Evolutionary conservation across 1,140 invertebrate genomes (phyloP).

Genomic region (Platorchestia sp.): DNA sequence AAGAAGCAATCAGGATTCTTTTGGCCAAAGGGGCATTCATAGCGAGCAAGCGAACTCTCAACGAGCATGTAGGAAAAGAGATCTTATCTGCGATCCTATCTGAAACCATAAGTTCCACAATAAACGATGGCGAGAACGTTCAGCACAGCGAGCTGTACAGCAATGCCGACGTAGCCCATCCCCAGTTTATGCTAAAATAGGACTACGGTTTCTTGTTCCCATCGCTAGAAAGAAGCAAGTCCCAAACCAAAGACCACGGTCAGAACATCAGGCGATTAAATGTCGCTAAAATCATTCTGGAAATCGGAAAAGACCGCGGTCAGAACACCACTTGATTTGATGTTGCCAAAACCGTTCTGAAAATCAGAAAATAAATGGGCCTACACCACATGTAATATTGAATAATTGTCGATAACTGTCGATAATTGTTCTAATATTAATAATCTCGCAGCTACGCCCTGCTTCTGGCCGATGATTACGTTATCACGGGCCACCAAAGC

Average conservation of each 20-base stretch:
- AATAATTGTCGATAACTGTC: too few relatives aligned
- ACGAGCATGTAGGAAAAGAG: not conserved
- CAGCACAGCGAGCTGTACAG: not conserved
- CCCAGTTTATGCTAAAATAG: not conserved
- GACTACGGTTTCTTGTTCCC: not conserved
- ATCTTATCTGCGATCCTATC: not conserved
- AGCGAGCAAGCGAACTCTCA: not conserved
- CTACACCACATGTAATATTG: too few relatives aligned
- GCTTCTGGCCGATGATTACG: conserved; percentile 2
- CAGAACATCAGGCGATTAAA: not conserved
- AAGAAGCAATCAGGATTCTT: not conserved
- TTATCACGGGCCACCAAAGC: not conserved
- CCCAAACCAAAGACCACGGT: not conserved
- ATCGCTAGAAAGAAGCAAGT: not conserved
- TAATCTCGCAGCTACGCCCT: not conserved
- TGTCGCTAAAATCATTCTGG: not conserved
- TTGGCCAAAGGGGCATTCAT: not conserved
- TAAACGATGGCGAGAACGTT: not conserved
- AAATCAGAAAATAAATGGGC: too few relatives aligned
- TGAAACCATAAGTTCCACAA: not conserved
- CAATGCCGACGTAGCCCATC: not conserved
- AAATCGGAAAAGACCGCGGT: not conserved
- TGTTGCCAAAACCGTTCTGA: too few relatives aligned
- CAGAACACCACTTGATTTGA: too few relatives aligned
- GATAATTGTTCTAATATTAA: too few relatives aligned